These are phyloP conservation scores for Drosophila cardini DNA, from an alignment of 1,140 invertebrate genomes.

Conservation along the genomic window DNA sequence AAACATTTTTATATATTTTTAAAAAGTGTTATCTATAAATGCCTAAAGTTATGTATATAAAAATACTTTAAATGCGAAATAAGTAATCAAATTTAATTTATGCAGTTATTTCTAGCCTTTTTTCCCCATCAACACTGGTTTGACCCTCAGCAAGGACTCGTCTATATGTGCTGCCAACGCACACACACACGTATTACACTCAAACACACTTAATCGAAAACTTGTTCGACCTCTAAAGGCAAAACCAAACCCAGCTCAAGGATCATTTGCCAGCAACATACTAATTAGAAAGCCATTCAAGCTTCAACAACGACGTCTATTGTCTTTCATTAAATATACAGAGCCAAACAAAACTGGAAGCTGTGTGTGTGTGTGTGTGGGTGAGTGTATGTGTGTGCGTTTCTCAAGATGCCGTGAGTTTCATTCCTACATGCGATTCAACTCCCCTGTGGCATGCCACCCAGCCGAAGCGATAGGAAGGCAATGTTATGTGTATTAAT, in stretches of 20 bases:
- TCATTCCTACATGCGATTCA: constrained; percentile 9
- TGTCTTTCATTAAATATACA: constrained; percentile 61
- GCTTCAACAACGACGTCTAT: constrained; percentile 42
- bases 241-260: constrained; percentile 46
- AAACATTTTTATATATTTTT: too few species aligned
- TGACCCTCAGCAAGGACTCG: constrained; percentile 65
- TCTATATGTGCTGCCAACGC: constrained; percentile 19
- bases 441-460: constrained; percentile 27
- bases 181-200: not conserved
- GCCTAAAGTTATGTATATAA: too few species aligned
- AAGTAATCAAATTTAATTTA: too few species aligned
- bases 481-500: constrained; percentile 64
- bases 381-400: not conserved
- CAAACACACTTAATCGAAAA: constrained; percentile 32
- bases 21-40: too few species aligned
- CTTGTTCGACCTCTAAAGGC: constrained; percentile 19
- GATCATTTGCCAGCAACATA: constrained; percentile 70
- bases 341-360: constrained; percentile 13
- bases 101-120: too few species aligned
- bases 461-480: not conserved
- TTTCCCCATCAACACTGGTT: not conserved
- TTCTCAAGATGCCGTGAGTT: constrained; percentile 18
- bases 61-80: too few species aligned
- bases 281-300: constrained; percentile 81
- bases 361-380: not conserved